Evolutionary conservation across 2,113 vertebrate species (phyloP), one percentile per base, ranked within the genome.

Genomic region (Anolis carolinensis): DNA sequence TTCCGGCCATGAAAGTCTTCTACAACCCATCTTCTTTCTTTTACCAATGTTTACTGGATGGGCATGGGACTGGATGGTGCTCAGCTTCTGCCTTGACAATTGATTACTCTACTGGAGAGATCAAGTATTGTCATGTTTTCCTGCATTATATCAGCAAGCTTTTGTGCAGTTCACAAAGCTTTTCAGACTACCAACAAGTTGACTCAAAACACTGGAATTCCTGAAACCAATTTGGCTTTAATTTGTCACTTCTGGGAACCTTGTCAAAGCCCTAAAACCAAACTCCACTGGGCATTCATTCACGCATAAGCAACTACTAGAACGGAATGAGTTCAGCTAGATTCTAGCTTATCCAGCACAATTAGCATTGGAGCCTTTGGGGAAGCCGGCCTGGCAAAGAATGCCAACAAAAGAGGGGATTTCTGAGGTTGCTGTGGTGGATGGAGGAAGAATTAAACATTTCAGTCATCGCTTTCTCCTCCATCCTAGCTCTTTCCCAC

Each of bases 231-330:
- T 25, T 91, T 93, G 91, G 65, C 80, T 92, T 79, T 36, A 83
- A 88, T 83, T 82, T 82, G 90, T 83, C 65, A 27, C 74, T 81
- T 88, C 91, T 90, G 65, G 84, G 84, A 93, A 92, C 84, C 73
- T 85, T 85, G 39, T 48, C 86, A 83, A 78, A 14, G 59, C 89
- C 91, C 70, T 85, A 90, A 76, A 0, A 0, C 2, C 6, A n/a
- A 10, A 59, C 75, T 83, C 62, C 67, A 7, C 88, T 48, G 78
- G 70, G 14, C 74, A 44, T 83, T 76, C 78, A 89, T 52, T 82
- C 88, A 59, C 67, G 68, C 67, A 44, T 44, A 2, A n/a, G 5
- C 27, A 48, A 50, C 9, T 75, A 27, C 83, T 89, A 88, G 65
- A 30, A 72, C 30, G 5, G 27, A 70, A 86, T 79, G 76, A 71